Evolutionary conservation across 1,140 invertebrate genomes (phyloP).

Genomic region (Bombus pyrosoma): DNA sequence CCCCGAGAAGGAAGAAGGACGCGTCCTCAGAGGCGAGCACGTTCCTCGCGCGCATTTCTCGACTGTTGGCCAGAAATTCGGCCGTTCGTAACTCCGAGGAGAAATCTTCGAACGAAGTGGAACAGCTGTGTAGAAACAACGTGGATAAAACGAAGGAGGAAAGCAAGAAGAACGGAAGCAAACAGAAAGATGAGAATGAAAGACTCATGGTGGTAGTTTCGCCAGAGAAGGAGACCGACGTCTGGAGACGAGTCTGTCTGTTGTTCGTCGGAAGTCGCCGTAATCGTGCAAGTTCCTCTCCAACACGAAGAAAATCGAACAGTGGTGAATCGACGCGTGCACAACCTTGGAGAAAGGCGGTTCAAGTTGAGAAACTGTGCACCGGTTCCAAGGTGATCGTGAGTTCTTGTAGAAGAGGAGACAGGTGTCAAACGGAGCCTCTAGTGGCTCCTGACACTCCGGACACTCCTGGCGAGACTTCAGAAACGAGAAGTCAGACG

Average conservation of each 20-base stretch:
- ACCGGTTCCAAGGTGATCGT: conserved; percentile 25
- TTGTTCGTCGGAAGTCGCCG: neutral
- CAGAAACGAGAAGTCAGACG: conserved; percentile 31
- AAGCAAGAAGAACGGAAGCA: neutral
- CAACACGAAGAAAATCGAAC: conserved; percentile 3
- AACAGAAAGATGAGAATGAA: neutral
- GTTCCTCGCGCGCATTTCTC: conserved; percentile 18
- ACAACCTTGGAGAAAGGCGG: conserved; percentile 4
- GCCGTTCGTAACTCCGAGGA: neutral
- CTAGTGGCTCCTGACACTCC: conserved; percentile 37
- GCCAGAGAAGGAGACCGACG: too few relatives aligned
- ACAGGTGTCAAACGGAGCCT: conserved; percentile 35
- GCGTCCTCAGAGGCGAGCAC: neutral
- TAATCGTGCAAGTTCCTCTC: neutral
- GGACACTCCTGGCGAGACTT: conserved; percentile 16
- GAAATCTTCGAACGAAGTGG: conserved; percentile 25
- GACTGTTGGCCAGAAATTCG: neutral
- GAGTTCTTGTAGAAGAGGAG: neutral
- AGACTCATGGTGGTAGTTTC: neutral
- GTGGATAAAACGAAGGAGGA: neutral
- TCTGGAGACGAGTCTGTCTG: conserved; percentile 2
- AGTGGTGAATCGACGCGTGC: neutral
- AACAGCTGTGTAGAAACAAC: neutral
- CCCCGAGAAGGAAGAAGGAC: conserved; percentile 32
- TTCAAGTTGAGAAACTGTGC: conserved; percentile 29